phyloP scores from a whole-genome alignment of 2,797 vertebrate genomes.

The Toxotes lorentzi region DNA sequence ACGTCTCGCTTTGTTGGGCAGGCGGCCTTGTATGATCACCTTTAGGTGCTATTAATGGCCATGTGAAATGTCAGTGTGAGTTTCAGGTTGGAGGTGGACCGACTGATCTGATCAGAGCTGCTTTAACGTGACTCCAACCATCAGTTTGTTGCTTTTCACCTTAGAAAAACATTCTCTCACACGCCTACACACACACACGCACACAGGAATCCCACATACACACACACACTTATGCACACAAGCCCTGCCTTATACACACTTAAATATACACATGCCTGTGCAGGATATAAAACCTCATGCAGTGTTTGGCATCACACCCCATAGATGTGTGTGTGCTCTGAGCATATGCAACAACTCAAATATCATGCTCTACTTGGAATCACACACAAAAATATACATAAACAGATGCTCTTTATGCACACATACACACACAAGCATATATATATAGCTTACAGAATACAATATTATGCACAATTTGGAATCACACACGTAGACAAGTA shows the following conservation, averaged over 20 bases:
- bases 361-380: slow-evolving; percentile 6
- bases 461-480: slow-evolving; percentile 9
- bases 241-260: neutral
- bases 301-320: neutral
- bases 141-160: slow-evolving; percentile 23
- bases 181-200: neutral
- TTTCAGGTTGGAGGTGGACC: slow-evolving; percentile 46
- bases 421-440: neutral
- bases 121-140: slow-evolving; percentile 33
- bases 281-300: slow-evolving; percentile 13
- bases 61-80: slow-evolving; percentile 62
- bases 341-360: neutral
- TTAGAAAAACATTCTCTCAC: neutral
- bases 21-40: slow-evolving; percentile 71
- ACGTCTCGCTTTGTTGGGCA: slow-evolving; percentile 89
- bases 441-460: neutral
- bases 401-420: neutral
- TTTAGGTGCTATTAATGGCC: slow-evolving; percentile 71
- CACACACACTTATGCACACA: neutral
- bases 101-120: slow-evolving; percentile 53
- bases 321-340: neutral
- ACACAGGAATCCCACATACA: neutral
- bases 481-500: slow-evolving; percentile 15
- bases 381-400: neutral
- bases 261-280: neutral